phyloP scores from a whole-genome alignment of 1,140 invertebrate species.

The Heliconius himera region DNA sequence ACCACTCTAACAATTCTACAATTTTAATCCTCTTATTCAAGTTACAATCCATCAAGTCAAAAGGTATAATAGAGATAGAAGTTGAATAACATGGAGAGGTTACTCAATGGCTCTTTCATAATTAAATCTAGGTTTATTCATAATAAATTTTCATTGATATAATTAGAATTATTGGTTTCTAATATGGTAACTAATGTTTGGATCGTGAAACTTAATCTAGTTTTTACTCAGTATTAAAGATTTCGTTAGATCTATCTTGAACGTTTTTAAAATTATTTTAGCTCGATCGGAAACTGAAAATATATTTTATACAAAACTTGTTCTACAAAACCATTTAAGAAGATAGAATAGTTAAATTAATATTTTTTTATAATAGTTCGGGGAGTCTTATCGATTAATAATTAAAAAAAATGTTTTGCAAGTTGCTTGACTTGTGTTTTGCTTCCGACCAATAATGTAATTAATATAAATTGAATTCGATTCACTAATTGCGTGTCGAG shows the following conservation, averaged over 20 bases:
- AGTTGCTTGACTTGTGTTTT: not conserved
- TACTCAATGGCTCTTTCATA: not conserved
- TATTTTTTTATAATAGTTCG: not conserved
- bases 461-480: not conserved
- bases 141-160: not conserved
- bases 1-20: not conserved
- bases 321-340: too few relatives aligned
- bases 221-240: not conserved
- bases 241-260: too few relatives aligned
- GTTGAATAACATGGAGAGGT: not conserved
- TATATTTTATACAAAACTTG: too few relatives aligned
- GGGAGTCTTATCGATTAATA: not conserved
- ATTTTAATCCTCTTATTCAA: constrained; percentile 14
- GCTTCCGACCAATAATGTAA: not conserved
- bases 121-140: not conserved
- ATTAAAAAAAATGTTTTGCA: not conserved
- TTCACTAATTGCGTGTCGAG: not conserved
- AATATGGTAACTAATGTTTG: not conserved
- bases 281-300: too few relatives aligned
- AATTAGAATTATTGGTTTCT: not conserved
- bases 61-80: too few relatives aligned
- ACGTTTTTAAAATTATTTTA: too few relatives aligned
- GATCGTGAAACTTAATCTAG: not conserved
- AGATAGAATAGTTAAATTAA: too few relatives aligned
- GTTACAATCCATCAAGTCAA: not conserved